phyloP scores from a whole-genome alignment of 2,888 invertebrate species.

The Tinea semifulvella region DNA sequence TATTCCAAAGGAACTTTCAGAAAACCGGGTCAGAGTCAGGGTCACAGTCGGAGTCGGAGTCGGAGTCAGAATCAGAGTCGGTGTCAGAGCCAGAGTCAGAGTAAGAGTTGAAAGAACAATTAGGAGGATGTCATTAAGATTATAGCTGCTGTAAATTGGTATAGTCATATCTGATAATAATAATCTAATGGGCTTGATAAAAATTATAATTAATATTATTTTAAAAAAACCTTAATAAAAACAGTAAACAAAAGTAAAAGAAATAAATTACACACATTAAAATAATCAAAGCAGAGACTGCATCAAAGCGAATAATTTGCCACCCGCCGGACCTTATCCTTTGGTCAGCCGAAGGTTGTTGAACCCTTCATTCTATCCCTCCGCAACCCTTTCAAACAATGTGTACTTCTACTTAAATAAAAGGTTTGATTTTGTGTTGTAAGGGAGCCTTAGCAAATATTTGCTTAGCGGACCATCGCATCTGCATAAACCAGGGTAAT shows the following conservation, averaged over 20 bases:
- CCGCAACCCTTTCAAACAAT: constrained; percentile 37
- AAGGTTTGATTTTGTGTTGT: constrained; percentile 67
- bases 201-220: too few relatives aligned
- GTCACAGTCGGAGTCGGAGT: too few relatives aligned
- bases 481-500: constrained; percentile 39
- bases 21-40: too few relatives aligned
- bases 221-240: too few relatives aligned
- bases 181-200: too few relatives aligned
- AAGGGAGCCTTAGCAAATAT: constrained; percentile 57
- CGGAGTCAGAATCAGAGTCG: too few relatives aligned
- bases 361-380: constrained; percentile 33
- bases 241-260: background rate
- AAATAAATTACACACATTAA: background rate
- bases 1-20: too few relatives aligned
- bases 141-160: too few relatives aligned
- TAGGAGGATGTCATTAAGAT: too few relatives aligned
- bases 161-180: too few relatives aligned
- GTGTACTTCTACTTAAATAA: constrained; percentile 60
- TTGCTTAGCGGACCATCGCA: constrained; percentile 45
- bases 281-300: constrained; percentile 1
- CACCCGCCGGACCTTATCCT: constrained; percentile 25
- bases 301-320: constrained; percentile 8
- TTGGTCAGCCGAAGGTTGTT: constrained; percentile 60
- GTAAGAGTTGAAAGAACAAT: too few relatives aligned
- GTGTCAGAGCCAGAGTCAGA: too few relatives aligned